Percentiles rank a stretch among this genome's conserved stretches.
phyloP scores from a whole-genome alignment of 2,888 invertebrate species.

The Yponomeuta cagnagella region DNA sequence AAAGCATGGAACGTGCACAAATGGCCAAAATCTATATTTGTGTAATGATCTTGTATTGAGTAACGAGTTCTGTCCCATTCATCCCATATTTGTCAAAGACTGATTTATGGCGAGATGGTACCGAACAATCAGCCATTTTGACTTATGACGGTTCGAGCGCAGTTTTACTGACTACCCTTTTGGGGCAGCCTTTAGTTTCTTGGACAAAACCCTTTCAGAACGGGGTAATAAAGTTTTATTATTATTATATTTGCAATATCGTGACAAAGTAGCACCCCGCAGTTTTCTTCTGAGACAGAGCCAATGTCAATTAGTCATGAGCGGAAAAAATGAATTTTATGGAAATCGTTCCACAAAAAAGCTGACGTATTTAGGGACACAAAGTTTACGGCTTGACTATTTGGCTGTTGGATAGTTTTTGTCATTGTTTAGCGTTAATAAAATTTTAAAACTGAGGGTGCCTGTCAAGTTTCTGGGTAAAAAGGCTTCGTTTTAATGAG shows the following conservation, averaged over 20 bases:
- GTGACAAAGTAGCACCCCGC: constrained; percentile 54
- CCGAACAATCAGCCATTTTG: constrained; percentile 66
- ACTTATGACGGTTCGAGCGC: constrained; percentile 54
- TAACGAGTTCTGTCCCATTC: constrained; percentile 52
- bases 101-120: constrained; percentile 72
- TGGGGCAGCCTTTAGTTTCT: constrained; percentile 27
- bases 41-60: constrained; percentile 71
- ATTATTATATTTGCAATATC: constrained; percentile 72
- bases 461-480: constrained; percentile 31
- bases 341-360: constrained; percentile 52
- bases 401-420: constrained; percentile 51
- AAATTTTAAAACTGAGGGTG: constrained; percentile 57
- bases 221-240: constrained; percentile 73
- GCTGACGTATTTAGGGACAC: constrained; percentile 39
- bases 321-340: constrained; percentile 49
- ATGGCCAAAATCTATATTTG: constrained; percentile 72
- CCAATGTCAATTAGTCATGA: constrained; percentile 66
- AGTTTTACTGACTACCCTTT: constrained; percentile 65
- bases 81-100: constrained; percentile 53
- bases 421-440: constrained; percentile 57
- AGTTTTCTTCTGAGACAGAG: constrained; percentile 44
- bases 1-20: constrained; percentile 58
- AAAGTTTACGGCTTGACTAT: constrained; percentile 57
- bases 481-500: constrained; percentile 14
- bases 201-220: constrained; percentile 69